Evolutionary conservation across 2,888 invertebrate species (phyloP).

Genomic region (Meta bourneti): DNA sequence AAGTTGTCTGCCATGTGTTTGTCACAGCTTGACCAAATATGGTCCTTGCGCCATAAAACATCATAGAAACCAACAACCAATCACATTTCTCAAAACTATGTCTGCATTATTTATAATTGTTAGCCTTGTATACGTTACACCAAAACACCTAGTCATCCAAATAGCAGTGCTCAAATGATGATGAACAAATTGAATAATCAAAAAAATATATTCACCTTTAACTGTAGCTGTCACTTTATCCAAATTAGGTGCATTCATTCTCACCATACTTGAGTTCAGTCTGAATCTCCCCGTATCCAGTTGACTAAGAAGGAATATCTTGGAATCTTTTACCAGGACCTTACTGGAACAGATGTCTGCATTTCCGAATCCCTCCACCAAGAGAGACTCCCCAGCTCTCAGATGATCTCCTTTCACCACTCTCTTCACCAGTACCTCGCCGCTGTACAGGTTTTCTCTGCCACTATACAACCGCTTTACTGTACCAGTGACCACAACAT

Average conservation of each 20-base stretch:
- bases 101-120: no score
- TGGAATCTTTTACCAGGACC: slow-evolving; percentile 65
- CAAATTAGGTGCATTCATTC: slow-evolving; percentile 75
- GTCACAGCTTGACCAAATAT: no score
- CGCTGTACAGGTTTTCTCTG: slow-evolving; percentile 68
- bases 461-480: slow-evolving; percentile 74
- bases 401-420: slow-evolving; percentile 74
- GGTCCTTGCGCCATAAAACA: no score
- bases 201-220: slow-evolving; percentile 62
- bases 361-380: slow-evolving; percentile 77
- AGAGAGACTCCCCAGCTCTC: slow-evolving; percentile 70
- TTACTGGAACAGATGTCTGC: slow-evolving; percentile 73
- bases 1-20: no score
- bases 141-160: no score
- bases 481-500: slow-evolving; percentile 78
- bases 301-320: slow-evolving; percentile 76
- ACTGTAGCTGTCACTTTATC: slow-evolving; percentile 76
- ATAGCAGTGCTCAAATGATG: no score
- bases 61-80: no score
- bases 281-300: slow-evolving; percentile 75
- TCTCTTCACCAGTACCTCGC: slow-evolving; percentile 76
- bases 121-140: no score
- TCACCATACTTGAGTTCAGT: slow-evolving; percentile 76
- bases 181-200: no score
- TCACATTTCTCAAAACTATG: no score